Percentiles rank a stretch among this genome's conserved stretches.
These are phyloP conservation scores for Tribolium madens DNA, from an alignment of 1,140 invertebrate genomes.

Conservation along the genomic window DNA sequence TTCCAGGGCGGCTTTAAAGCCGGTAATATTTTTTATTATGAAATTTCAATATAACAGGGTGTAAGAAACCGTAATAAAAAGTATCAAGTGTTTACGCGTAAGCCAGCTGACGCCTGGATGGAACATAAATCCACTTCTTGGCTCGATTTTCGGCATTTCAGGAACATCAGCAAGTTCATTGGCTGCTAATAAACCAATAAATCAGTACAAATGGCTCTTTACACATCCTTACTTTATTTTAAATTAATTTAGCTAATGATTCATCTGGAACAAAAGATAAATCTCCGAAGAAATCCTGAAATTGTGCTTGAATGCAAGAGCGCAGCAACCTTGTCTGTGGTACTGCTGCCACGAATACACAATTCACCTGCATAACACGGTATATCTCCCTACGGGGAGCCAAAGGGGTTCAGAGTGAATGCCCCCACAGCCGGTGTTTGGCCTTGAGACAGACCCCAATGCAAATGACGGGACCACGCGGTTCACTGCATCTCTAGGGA, in stretches of 20 bases:
- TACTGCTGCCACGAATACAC: slow-evolving; percentile 40
- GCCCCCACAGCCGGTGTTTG: slow-evolving; percentile 55
- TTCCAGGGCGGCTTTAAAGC: background rate
- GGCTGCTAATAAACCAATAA: slow-evolving; percentile 42
- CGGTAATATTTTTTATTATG: slow-evolving; percentile 31
- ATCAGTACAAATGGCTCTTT: slow-evolving; percentile 29
- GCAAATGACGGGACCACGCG: slow-evolving; percentile 55
- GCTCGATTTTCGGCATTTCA: slow-evolving; percentile 41
- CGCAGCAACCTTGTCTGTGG: background rate
- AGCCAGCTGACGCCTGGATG: slow-evolving; percentile 46
- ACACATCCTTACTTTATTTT: slow-evolving; percentile 19
- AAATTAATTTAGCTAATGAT: slow-evolving; percentile 3
- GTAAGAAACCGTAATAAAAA: slow-evolving; percentile 40
- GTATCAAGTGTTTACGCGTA: slow-evolving; percentile 46
- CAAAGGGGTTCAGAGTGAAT: slow-evolving; percentile 50
- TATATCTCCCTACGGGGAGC: slow-evolving; percentile 45
- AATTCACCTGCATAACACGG: slow-evolving; percentile 54
- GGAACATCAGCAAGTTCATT: slow-evolving; percentile 46
- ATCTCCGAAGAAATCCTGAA: background rate
- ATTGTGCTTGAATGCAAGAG: slow-evolving; percentile 5
- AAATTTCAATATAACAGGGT: slow-evolving; percentile 43
- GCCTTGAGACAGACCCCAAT: slow-evolving; percentile 57
- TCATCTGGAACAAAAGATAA: slow-evolving; percentile 5
- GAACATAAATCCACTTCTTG: slow-evolving; percentile 44
- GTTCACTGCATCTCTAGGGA: slow-evolving; percentile 52